Conservation (phyloP, 2,888 invertebrate species). For the Oscheius sp. region DNA sequence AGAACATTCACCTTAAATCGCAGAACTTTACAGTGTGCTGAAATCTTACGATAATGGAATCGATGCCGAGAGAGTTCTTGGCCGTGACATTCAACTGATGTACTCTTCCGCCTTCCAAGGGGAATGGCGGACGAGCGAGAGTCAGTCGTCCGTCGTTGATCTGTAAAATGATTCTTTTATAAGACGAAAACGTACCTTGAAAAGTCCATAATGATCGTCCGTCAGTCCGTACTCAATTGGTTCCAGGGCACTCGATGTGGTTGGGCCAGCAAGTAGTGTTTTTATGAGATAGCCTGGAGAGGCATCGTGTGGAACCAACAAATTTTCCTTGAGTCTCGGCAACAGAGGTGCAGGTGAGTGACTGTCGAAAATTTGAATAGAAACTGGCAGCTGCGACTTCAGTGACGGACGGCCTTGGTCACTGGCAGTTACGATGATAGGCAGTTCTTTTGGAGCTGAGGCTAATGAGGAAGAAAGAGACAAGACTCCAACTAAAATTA, state of each 20-base stretch:
- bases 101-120: constrained; percentile 52
- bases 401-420: constrained; percentile 66
- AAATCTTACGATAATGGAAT: constrained; percentile 46
- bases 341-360: constrained; percentile 37
- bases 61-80: constrained; percentile 48
- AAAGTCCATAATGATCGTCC: constrained; percentile 27
- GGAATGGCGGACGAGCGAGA: constrained; percentile 53
- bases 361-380: constrained; percentile 41
- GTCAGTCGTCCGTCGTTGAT: constrained; percentile 55
- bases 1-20: constrained; percentile 55
- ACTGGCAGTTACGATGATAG: constrained; percentile 52
- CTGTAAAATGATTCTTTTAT: constrained; percentile 45
- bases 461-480: constrained; percentile 41
- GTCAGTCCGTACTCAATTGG: constrained; percentile 18
- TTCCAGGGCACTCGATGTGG: constrained; percentile 3
- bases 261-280: constrained; percentile 28
- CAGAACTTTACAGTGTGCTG: background rate
- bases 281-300: constrained; percentile 25
- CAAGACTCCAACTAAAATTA: constrained; percentile 43
- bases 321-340: constrained; percentile 9
- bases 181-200: constrained; percentile 18
- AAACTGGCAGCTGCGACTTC: constrained; percentile 46
- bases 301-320: constrained; percentile 34
- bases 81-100: constrained; percentile 63
- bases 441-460: constrained; percentile 43